Conservation (phyloP, 2,888 invertebrate genomes). For the Zaprionus lineosus region DNA sequence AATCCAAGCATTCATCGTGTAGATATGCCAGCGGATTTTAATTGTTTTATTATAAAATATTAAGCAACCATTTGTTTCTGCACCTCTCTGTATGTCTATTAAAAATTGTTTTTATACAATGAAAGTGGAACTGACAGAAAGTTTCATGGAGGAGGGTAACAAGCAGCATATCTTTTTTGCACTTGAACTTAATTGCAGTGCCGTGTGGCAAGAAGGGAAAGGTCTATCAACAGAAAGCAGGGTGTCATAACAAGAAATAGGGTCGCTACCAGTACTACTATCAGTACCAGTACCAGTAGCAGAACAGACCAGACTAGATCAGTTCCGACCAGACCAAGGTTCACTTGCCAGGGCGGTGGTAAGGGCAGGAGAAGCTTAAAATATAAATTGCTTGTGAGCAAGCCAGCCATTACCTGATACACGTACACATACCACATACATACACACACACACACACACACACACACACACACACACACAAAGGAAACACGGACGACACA, state of each 20-base stretch:
- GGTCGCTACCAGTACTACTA: no score
- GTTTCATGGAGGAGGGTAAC: slow-evolving; percentile 44
- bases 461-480: slow-evolving; percentile 17
- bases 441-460: slow-evolving; percentile 12
- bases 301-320: slow-evolving; percentile 10
- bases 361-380: slow-evolving; percentile 39
- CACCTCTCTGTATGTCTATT: no score
- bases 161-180: slow-evolving; percentile 75
- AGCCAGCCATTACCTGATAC: slow-evolving; percentile 69
- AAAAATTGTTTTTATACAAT: slow-evolving; percentile 57
- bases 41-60: no score
- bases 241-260: slow-evolving; percentile 2
- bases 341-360: slow-evolving; percentile 45
- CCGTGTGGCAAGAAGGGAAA: slow-evolving; percentile 12
- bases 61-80: no score
- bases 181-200: slow-evolving; percentile 74
- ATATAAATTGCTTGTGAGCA: slow-evolving; percentile 76
- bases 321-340: slow-evolving; percentile 27
- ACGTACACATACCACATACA: slow-evolving; percentile 25
- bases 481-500: slow-evolving; percentile 4
- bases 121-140: slow-evolving; percentile 53
- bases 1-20: no score
- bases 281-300: slow-evolving; percentile 22
- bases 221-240: background rate
- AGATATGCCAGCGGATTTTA: no score